phyloP scores from a whole-genome alignment of 1,140 invertebrate species.

The Teleogryllus occipitalis region DNA sequence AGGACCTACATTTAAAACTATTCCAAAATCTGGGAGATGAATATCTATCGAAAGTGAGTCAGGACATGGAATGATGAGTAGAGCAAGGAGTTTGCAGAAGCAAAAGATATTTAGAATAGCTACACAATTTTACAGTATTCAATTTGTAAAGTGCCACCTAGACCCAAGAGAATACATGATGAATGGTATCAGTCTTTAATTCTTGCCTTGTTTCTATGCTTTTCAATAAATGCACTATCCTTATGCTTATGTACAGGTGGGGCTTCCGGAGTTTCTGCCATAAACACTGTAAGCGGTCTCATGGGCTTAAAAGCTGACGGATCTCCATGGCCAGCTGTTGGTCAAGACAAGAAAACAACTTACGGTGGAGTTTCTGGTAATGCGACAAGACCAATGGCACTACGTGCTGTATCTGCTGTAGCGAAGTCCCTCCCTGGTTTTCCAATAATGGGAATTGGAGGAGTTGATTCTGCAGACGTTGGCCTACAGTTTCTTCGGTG shows the following conservation, averaged over 20 bases:
- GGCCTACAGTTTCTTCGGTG: slow-evolving; percentile 87
- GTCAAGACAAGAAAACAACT: slow-evolving; percentile 71
- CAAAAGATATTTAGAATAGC: too few species aligned
- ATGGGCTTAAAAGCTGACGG: slow-evolving; percentile 79
- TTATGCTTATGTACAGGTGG: slow-evolving; percentile 47
- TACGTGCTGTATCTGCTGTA: slow-evolving; percentile 82
- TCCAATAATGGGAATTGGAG: slow-evolving; percentile 89
- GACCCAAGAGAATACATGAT: too few species aligned
- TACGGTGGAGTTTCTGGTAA: slow-evolving; percentile 96
- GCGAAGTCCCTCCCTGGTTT: slow-evolving; percentile 75
- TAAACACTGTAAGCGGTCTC: slow-evolving; percentile 91
- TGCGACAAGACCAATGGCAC: slow-evolving; percentile 85
- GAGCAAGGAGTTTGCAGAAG: too few species aligned
- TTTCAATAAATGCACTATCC: too few species aligned
- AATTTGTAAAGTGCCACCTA: too few species aligned
- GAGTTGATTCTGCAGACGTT: slow-evolving; percentile 91
- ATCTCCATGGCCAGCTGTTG: slow-evolving; percentile 85
- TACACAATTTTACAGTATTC: too few species aligned
- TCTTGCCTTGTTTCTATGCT: too few species aligned
- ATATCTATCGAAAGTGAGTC: too few species aligned
- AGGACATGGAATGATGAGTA: too few species aligned
- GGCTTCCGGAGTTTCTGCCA: slow-evolving; percentile 91
- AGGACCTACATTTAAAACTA: too few species aligned
- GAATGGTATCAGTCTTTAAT: too few species aligned
- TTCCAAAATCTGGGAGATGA: too few species aligned